Evolutionary conservation across 2,888 invertebrate species (phyloP).

Genomic region (Macrostomum cliftonense): DNA sequence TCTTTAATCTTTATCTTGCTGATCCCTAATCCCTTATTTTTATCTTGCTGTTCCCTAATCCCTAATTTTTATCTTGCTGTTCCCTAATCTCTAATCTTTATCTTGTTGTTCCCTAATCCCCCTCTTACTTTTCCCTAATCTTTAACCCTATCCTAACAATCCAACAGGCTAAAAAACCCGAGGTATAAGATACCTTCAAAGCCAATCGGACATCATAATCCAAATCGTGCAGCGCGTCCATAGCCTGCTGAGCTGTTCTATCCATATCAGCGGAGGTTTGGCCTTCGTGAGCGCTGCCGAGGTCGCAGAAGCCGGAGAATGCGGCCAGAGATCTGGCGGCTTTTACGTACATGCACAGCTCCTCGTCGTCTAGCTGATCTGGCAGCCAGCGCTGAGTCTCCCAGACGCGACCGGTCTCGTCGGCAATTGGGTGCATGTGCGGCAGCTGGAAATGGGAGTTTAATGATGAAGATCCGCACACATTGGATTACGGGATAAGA

Average conservation of each 20-base stretch:
- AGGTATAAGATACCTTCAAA: not conserved
- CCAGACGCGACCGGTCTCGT: constrained; percentile 1
- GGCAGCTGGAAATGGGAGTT: too few species aligned
- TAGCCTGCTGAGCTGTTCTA: constrained; percentile 6
- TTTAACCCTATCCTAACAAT: too few species aligned
- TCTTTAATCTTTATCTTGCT: too few species aligned
- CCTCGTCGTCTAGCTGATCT: constrained; percentile 8
- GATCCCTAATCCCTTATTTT: too few species aligned
- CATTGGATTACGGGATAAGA: too few species aligned
- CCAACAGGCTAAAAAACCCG: too few species aligned
- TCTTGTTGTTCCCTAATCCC: too few species aligned
- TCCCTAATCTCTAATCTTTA: too few species aligned
- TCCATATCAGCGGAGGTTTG: constrained; percentile 7
- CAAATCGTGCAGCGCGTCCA: constrained; percentile 5
- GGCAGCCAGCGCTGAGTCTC: constrained; percentile 8
- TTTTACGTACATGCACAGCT: constrained; percentile 6
- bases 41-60: too few species aligned
- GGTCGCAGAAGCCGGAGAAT: constrained; percentile 4
- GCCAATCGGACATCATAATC: constrained; percentile 1
- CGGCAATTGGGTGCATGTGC: not conserved
- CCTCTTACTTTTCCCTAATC: too few species aligned
- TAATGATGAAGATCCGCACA: too few species aligned
- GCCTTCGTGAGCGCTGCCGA: constrained; percentile 9
- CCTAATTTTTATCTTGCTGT: too few species aligned
- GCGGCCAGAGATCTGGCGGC: constrained; percentile 6